These are phyloP conservation scores for Diorhabda sublineata DNA, from an alignment of 1,140 invertebrate genomes.

Conservation along the genomic window DNA sequence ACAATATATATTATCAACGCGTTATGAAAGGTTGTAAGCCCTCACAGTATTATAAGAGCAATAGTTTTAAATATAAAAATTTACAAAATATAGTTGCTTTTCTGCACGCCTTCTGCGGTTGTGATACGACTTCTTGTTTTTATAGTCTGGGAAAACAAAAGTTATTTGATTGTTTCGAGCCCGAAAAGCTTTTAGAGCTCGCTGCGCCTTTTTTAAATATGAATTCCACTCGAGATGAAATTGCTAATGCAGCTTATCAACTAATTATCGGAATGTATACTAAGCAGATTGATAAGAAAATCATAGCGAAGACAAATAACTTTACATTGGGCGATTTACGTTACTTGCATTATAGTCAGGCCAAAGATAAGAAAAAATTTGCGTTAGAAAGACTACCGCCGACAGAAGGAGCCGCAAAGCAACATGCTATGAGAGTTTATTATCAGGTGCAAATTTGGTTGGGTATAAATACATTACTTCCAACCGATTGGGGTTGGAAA, in stretches of 20 bases:
- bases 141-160: slow-evolving; percentile 14
- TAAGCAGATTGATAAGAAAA: not conserved
- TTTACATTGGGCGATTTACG: not conserved
- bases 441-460: slow-evolving; percentile 10
- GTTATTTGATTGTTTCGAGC: not conserved
- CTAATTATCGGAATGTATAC: not conserved
- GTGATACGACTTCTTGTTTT: slow-evolving; percentile 21
- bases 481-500: slow-evolving; percentile 10
- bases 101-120: slow-evolving; percentile 17
- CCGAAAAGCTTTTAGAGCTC: no score
- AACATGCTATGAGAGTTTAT: slow-evolving; percentile 11
- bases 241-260: not conserved
- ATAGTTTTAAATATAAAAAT: slow-evolving; percentile 7
- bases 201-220: no score
- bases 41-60: slow-evolving; percentile 33
- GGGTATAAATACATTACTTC: not conserved
- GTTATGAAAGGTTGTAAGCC: not conserved
- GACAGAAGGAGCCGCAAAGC: slow-evolving; percentile 8
- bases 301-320: not conserved
- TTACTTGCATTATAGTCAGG: slow-evolving; percentile 3
- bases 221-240: not conserved
- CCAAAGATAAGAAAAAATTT: not conserved
- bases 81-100: slow-evolving; percentile 18
- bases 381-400: slow-evolving; percentile 11
- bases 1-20: not conserved